A percentile compares a stretch with the other conserved stretches of the same genome.
Evolutionary conservation across 1,140 invertebrate species (phyloP).

Genomic region (Cheumatopsyche charites): DNA sequence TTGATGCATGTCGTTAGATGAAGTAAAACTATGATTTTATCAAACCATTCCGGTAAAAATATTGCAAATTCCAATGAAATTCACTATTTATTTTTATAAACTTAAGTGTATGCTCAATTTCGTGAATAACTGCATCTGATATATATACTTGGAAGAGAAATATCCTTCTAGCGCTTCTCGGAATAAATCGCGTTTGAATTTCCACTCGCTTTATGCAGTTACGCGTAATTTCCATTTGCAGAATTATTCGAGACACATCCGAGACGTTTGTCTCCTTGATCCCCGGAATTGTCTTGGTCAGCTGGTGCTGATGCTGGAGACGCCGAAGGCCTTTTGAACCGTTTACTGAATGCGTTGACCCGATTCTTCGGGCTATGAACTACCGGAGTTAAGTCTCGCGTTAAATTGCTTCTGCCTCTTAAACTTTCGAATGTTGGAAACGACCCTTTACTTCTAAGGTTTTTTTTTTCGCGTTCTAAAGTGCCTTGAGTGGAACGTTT

Average conservation of each 20-base stretch:
- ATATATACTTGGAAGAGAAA: conserved; percentile 7
- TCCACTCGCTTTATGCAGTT: conserved; percentile 15
- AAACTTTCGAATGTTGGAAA: not conserved
- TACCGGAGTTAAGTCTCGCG: not conserved
- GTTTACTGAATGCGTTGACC: conserved; percentile 15
- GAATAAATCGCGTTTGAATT: conserved; percentile 21
- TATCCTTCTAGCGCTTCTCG: not conserved
- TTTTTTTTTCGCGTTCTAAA: no score
- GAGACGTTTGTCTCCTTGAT: not conserved
- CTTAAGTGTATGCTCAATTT: no score
- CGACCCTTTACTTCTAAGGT: not conserved
- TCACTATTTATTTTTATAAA: no score
- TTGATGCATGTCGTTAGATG: no score
- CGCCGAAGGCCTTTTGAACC: conserved; percentile 4
- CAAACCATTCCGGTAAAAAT: no score
- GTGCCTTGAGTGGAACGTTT: no score
- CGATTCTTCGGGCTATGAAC: not conserved
- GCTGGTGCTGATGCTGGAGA: not conserved
- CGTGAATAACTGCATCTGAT: not conserved
- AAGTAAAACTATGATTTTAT: no score
- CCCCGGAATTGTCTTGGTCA: conserved; percentile 13
- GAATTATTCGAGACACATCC: not conserved
- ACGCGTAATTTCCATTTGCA: not conserved
- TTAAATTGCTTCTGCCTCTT: conserved; percentile 14
- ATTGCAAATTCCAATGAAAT: no score